A percentile compares a stretch with the other conserved stretches of the same genome.
These are phyloP conservation scores for Sialia sialis DNA, from an alignment of 2,113 vertebrate species.

Conservation along the genomic window DNA sequence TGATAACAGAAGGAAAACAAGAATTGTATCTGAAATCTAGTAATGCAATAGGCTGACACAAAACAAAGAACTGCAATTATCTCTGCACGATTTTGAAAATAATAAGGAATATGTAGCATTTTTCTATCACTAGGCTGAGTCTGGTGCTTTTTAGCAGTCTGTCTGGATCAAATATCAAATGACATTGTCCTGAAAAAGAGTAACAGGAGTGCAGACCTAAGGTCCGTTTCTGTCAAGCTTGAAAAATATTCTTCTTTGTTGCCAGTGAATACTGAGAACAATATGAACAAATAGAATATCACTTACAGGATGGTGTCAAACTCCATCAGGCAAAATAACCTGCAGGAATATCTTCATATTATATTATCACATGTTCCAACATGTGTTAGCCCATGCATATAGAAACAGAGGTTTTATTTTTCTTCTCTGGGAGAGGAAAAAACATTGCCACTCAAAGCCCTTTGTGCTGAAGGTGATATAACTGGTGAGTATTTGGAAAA, in stretches of 20 bases:
- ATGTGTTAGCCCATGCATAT: not conserved
- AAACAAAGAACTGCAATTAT: not conserved
- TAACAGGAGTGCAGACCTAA: not conserved
- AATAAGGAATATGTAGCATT: not conserved
- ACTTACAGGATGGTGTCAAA: not conserved
- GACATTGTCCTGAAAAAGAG: not conserved
- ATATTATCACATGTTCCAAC: not conserved
- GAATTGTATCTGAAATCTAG: not conserved
- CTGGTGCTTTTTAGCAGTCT: not conserved
- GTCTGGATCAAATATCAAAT: not conserved
- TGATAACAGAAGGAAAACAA: not conserved
- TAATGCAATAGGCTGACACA: not conserved
- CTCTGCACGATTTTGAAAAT: not conserved
- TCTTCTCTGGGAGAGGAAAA: not conserved
- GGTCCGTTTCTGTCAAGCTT: not conserved
- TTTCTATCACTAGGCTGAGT: not conserved
- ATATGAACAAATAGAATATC: slow-evolving; percentile 24
- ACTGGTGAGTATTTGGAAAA: not conserved
- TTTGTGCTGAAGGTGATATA: slow-evolving; percentile 1
- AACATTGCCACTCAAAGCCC: not conserved
- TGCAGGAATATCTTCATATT: not conserved
- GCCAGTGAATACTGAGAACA: not conserved
- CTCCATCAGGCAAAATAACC: slow-evolving; percentile 25
- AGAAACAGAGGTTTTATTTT: slow-evolving; percentile 13
- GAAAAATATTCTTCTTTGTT: slow-evolving; percentile 6